Evolutionary conservation across 2,888 invertebrate genomes (phyloP), one percentile per base, ranked within the genome.

Genomic region (Dione juno): DNA sequence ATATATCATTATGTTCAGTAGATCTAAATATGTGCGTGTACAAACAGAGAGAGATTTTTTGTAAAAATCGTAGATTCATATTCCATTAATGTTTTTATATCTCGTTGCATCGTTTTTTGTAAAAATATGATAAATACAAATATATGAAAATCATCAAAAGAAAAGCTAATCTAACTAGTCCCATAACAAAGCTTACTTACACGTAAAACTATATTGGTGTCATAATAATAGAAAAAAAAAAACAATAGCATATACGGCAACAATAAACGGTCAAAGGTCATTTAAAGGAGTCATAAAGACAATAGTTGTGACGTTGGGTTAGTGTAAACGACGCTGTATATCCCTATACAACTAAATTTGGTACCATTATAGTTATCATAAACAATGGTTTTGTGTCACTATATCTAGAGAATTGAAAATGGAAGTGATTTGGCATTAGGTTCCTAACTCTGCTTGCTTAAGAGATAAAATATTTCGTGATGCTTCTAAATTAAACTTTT

Each of bases 221-320:
- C 48, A 52, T 63, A 10, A 7, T 57, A 57, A 9, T 16, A 68
- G 45, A 19, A 61, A 68, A 74, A 67, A 69, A 52, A 74, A 67
- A 69, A 52, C 59, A 65, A 65, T 82, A 76, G 82, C 86, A 82
- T 85, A 84, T 80, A 77, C 71, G 72, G 77, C 76, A 75, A 82
- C 83, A 82, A 82, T 85, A 83, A 85, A 76, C 78, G 79, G 82
- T 75, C 82, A 80, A 79, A 70, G 78, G 72, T 85, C 86, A 82
- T 86, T 82, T 77, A 77, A 81, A 79, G 81, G 81, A 79, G 82
- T 77, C 76, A 88, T 88, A 88, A 87, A 88, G 83, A 85, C 86
- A 88, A 86, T 86, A 85, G 83, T 78, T 77, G 70, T 68, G 72
- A 73, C 59, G 67, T 75, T 67, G 70, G 71, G 66, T 70, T 67